Percentiles rank a stretch among this genome's conserved stretches.
Evolutionary conservation across 37 sponge, comb jelly and placozoan genomes (phyloP).

Genomic region (Halichondria panicea): DNA sequence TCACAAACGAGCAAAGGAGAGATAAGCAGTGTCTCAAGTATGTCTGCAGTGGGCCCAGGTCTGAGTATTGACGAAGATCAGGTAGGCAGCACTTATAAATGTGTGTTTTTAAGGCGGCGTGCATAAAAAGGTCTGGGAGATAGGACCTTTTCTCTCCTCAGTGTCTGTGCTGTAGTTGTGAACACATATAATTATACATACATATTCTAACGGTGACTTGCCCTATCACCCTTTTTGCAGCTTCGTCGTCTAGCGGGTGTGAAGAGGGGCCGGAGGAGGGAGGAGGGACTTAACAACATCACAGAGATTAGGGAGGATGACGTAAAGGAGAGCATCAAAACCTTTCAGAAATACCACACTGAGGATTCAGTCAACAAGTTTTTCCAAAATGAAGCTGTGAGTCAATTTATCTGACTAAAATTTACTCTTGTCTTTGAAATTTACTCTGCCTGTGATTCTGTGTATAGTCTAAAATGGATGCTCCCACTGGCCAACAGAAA

Average conservation of each 20-base stretch:
- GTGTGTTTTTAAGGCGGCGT: no score
- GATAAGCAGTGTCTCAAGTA: neutral
- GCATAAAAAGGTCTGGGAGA: no score
- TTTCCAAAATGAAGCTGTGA: conserved; percentile 26
- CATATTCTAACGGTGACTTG: no score
- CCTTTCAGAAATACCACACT: conserved; percentile 29
- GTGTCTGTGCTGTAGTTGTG: no score
- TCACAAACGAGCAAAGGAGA: neutral
- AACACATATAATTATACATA: no score
- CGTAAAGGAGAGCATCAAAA: conserved; percentile 31
- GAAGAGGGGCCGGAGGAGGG: neutral
- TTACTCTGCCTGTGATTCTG: neutral
- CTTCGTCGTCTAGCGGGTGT: conserved; percentile 51
- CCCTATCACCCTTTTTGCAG: conserved; percentile 1
- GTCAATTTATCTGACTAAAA: neutral
- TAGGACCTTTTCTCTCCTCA: no score
- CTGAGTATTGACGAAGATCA: conserved; percentile 26
- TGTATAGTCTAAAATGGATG: conserved; percentile 7
- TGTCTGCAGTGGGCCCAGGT: conserved; percentile 32
- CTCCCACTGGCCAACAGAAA: conserved; percentile 50
- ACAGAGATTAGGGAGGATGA: conserved; percentile 39
- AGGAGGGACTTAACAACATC: conserved; percentile 35
- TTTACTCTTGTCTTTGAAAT: neutral
- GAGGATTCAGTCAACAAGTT: conserved; percentile 45
- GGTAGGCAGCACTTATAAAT: no score